A percentile compares a stretch with the other conserved stretches of the same genome.
Evolutionary conservation across 1,140 invertebrate genomes (phyloP).

Genomic region (Camponotus floridanus): DNA sequence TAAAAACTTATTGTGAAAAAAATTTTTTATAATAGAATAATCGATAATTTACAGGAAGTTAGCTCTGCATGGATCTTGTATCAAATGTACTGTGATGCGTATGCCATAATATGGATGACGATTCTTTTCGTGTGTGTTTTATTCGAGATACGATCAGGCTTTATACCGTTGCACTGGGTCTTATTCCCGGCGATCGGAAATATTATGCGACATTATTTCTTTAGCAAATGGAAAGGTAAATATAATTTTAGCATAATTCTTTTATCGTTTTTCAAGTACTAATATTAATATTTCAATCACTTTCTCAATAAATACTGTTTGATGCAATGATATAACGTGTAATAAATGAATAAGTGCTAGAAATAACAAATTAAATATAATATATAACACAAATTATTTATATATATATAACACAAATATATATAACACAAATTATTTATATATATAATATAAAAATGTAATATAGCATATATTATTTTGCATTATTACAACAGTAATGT

Average conservation of each 20-base stretch:
- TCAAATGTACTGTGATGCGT: conserved; percentile 89
- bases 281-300: conserved; percentile 1
- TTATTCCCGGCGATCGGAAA: conserved; percentile 87
- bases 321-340: too few species aligned
- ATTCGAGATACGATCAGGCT: conserved; percentile 89
- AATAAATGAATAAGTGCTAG: too few species aligned
- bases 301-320: too few species aligned
- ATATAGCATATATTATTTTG: too few species aligned
- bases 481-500: too few species aligned
- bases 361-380: too few species aligned
- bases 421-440: too few species aligned
- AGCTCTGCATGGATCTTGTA: conserved; percentile 87
- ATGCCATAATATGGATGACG: conserved; percentile 88
- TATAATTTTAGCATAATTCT: neutral
- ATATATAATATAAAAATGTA: too few species aligned
- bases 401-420: too few species aligned
- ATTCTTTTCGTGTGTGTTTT: conserved; percentile 87
- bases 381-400: too few species aligned
- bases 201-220: conserved; percentile 85
- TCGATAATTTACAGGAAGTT: conserved; percentile 75
- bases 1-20: neutral
- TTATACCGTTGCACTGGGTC: conserved; percentile 89
- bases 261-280: conserved; percentile 1
- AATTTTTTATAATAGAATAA: conserved; percentile 10
- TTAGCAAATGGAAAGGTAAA: conserved; percentile 86